Percentiles rank a stretch among this genome's conserved stretches.
Evolutionary conservation across 2,888 invertebrate species (phyloP).

Genomic region (Aporophyla nigra): DNA sequence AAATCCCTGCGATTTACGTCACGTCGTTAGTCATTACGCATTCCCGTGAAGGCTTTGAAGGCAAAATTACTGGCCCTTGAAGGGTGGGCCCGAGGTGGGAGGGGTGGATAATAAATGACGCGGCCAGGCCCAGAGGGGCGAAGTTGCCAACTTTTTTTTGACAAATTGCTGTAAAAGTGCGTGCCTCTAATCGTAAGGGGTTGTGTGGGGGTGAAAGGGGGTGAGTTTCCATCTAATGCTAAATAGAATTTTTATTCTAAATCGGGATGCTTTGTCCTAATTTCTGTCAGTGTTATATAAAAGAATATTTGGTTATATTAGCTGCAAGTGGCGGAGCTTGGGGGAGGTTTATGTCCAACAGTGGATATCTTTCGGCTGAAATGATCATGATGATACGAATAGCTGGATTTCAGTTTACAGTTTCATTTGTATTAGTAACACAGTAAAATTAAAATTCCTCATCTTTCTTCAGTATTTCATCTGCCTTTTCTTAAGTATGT

Average conservation of each 20-base stretch:
- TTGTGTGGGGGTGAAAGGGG: conserved; percentile 58
- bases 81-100: conserved; percentile 72
- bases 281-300: conserved; percentile 39
- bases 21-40: conserved; percentile 88
- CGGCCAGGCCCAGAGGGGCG: conserved; percentile 75
- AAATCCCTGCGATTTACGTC: conserved; percentile 87
- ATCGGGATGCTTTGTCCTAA: conserved; percentile 58
- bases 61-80: conserved; percentile 88
- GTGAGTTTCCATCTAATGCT: conserved; percentile 44
- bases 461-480: too few species aligned
- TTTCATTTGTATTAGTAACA: too few species aligned
- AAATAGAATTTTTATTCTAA: conserved; percentile 14
- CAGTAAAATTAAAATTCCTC: too few species aligned
- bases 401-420: too few species aligned
- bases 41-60: conserved; percentile 89
- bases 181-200: conserved; percentile 76
- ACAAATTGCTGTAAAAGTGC: conserved; percentile 89
- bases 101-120: conserved; percentile 86
- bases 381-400: too few species aligned
- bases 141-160: conserved; percentile 89
- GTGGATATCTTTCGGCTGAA: too few species aligned
- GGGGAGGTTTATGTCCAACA: too few species aligned
- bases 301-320: background rate
- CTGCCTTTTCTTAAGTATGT: background rate
- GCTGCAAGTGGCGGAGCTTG: too few species aligned